Evolutionary conservation across 1,140 invertebrate genomes (phyloP).

Genomic region (Panagrolaimus sp.): DNA sequence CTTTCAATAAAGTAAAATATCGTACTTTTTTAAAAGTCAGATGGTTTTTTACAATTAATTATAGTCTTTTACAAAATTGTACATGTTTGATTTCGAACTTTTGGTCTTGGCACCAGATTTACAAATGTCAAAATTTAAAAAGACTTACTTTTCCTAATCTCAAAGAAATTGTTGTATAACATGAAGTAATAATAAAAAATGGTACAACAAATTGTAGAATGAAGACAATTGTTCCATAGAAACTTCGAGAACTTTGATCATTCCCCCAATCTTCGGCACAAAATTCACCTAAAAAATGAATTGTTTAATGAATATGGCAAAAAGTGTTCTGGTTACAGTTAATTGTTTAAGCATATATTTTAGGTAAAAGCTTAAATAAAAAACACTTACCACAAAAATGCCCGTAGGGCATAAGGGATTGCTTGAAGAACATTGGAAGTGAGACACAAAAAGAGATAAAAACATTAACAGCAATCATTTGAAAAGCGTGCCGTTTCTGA

Average conservation of each 20-base stretch:
- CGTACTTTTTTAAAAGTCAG: too few species aligned
- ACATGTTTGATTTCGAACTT: too few species aligned
- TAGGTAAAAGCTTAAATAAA: too few species aligned
- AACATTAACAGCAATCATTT: constrained; percentile 48
- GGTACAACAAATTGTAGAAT: constrained; percentile 51
- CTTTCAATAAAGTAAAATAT: too few species aligned
- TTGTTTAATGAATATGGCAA: constrained; percentile 20
- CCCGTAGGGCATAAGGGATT: constrained; percentile 1
- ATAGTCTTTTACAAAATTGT: too few species aligned
- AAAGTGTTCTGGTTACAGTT: not conserved
- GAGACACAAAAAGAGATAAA: constrained; percentile 36
- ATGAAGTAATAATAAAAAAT: constrained; percentile 50
- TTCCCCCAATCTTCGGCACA: constrained; percentile 42
- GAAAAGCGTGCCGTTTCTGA: constrained; percentile 48
- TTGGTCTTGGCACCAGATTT: too few species aligned
- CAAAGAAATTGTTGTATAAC: constrained; percentile 54
- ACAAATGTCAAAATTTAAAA: not conserved
- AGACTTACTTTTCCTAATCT: constrained; percentile 44
- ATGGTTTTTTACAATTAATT: too few species aligned
- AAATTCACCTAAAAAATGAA: constrained; percentile 39
- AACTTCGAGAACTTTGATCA: constrained; percentile 20
- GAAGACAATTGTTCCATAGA: constrained; percentile 49
- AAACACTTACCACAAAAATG: constrained; percentile 6
- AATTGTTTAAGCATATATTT: not conserved
- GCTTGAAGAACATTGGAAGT: constrained; percentile 44